Percentiles rank a stretch among this genome's conserved stretches.
phyloP scores from a whole-genome alignment of 2,888 invertebrate genomes.

The Brachypalpus laphriformis region DNA sequence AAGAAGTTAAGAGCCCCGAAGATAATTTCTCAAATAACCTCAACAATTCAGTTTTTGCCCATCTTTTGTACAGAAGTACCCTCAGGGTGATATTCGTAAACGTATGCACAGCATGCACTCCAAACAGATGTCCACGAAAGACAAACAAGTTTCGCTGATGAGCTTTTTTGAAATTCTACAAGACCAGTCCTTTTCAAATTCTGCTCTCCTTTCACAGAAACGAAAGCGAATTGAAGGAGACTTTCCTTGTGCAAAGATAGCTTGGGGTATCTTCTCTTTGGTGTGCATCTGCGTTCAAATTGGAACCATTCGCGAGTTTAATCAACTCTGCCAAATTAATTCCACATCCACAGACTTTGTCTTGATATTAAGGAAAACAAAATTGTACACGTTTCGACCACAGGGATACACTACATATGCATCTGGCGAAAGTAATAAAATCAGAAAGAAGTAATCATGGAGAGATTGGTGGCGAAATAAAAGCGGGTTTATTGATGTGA shows the following conservation, averaged over 20 bases:
- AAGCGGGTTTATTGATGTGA: constrained; percentile 16
- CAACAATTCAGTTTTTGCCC: background rate
- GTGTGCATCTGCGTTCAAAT: no score
- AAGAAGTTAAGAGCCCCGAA: background rate
- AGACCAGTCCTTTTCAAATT: background rate
- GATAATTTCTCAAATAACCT: background rate
- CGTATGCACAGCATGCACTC: background rate
- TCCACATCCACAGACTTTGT: background rate
- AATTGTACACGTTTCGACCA: background rate
- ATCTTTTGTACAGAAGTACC: background rate
- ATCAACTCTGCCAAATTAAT: background rate
- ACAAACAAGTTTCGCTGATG: background rate
- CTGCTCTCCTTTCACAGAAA: no score
- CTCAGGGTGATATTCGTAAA: background rate
- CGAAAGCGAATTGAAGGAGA: no score
- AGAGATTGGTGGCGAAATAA: constrained; percentile 27
- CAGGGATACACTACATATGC: background rate
- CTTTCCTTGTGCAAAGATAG: background rate
- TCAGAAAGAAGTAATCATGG: constrained; percentile 6
- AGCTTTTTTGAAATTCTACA: background rate
- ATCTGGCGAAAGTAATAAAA: constrained; percentile 26
- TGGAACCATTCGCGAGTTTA: background rate
- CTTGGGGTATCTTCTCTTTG: background rate
- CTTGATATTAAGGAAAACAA: background rate
- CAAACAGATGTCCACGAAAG: background rate